Evolutionary conservation across 2,113 vertebrate species (phyloP), one percentile per base, ranked within the genome.

Genomic region (Scalopus aquaticus): DNA sequence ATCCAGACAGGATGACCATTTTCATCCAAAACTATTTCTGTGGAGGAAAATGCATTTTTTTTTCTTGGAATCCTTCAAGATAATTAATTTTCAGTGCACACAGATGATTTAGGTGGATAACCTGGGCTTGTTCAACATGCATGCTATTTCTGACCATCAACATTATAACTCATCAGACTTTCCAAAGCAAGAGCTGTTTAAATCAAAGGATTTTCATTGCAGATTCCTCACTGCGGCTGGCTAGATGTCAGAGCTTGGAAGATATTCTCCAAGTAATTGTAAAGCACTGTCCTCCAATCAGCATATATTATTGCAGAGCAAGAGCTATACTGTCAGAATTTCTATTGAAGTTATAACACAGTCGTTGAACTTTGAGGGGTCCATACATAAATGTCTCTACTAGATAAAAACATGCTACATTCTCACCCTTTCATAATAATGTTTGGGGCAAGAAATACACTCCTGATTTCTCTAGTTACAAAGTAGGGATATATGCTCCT

Each of bases 211-310:
- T 83, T 95, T 91, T 86, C 89, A 82, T 2, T 74, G 78, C 20
- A 6, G 56, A 80, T 92, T 49, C 37, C 73, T 81, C 51, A 91
- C 77, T 88, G 49, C 37, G 72, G 49, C 76, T 84, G 76, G 76
- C 84, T 85, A 88, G 56, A 54, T 95, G 81, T 86, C 82, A 88
- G 58, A 73, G 35, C 39, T 84, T 72, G 28, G 80, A 94, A 93
- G 73, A 67, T 46, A 78, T 28, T 91, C 83, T 88, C 54, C 46
- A 44, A 95, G 56, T 90, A 83, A 96, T 37, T 94, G 94, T 83
- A 91, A 93, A 93, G 60, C 80, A n/a, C 30, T 82, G 0, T 93
- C 97, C 78, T 96, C 80, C 95, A 94, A 79, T 96, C 93, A 92
- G 90, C 84, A 91, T 90, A 65, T 51, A 93, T 93, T 91, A 94